These are phyloP conservation scores for Crotalus tigris DNA, from an alignment of 2,113 vertebrate genomes.

Conservation along the genomic window DNA sequence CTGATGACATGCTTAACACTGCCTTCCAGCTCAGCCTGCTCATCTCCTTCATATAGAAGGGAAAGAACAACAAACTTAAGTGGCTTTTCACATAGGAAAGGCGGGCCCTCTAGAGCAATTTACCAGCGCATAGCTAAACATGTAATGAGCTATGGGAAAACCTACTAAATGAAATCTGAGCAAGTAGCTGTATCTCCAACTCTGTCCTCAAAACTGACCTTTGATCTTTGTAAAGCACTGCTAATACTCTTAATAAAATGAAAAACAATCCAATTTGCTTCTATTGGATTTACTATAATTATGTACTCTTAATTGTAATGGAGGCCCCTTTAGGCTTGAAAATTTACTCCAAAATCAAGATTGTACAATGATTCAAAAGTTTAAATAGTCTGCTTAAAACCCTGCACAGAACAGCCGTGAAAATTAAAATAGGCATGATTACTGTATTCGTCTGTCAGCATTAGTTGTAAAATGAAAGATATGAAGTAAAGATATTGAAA, in stretches of 20 bases:
- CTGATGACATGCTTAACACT: neutral
- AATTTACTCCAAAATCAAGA: neutral
- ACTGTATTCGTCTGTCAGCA: neutral
- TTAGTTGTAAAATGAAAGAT: constrained; percentile 15
- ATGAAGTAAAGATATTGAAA: neutral
- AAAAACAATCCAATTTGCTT: constrained; percentile 2
- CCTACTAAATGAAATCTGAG: neutral
- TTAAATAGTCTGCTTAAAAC: neutral
- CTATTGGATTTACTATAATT: constrained; percentile 22
- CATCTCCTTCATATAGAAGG: neutral
- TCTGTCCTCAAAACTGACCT: neutral
- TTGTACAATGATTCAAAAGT: neutral
- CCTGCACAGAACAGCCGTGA: neutral
- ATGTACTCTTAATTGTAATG: constrained; percentile 24
- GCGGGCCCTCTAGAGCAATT: neutral
- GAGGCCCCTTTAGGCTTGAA: constrained; percentile 28
- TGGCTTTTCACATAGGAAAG: neutral
- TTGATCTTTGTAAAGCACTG: neutral
- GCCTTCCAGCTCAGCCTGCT: neutral
- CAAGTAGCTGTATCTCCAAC: neutral
- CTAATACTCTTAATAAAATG: neutral
- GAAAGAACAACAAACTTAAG: neutral
- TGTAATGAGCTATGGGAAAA: neutral
- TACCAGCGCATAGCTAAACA: neutral
- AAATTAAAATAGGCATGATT: neutral